phyloP scores from a whole-genome alignment of 2,797 vertebrate species.

The Dendrocincla tyrannina region DNA sequence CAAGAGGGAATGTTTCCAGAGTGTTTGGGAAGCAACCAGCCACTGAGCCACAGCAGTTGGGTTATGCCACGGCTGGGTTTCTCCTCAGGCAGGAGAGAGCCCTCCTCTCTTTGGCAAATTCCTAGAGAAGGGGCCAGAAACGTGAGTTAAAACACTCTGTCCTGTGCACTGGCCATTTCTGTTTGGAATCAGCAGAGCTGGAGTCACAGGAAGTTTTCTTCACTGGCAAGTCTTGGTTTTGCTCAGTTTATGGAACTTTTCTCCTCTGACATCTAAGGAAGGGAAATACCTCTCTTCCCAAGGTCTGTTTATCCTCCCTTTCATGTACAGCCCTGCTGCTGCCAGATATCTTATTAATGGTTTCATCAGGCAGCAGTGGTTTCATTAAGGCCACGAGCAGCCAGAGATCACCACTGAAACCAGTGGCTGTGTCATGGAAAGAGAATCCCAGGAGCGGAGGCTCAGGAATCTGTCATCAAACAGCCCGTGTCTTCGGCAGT shows the following conservation, averaged over 20 bases:
- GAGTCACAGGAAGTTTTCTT: not conserved
- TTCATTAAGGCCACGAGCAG: not conserved
- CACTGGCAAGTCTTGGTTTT: not conserved
- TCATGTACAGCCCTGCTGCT: not conserved
- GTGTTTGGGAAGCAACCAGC: rapidly evolving
- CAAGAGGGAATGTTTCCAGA: not conserved
- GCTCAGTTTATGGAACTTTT: not conserved
- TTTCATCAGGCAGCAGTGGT: not conserved
- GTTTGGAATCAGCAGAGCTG: not conserved
- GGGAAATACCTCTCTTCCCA: not conserved
- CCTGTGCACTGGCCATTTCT: not conserved
- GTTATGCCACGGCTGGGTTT: not conserved
- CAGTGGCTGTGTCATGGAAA: not conserved
- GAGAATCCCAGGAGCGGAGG: not conserved
- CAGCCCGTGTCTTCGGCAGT: not conserved
- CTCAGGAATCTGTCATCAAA: not conserved
- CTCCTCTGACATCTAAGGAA: not conserved
- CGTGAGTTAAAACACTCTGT: not conserved
- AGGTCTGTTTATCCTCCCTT: not conserved
- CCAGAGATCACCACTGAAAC: not conserved
- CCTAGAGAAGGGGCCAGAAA: not conserved
- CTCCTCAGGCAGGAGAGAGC: not conserved
- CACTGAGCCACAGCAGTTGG: rapidly evolving
- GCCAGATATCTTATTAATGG: not conserved
- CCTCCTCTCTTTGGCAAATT: not conserved